phyloP scores from a whole-genome alignment of 2,113 vertebrate species.

The Prionailurus viverrinus region DNA sequence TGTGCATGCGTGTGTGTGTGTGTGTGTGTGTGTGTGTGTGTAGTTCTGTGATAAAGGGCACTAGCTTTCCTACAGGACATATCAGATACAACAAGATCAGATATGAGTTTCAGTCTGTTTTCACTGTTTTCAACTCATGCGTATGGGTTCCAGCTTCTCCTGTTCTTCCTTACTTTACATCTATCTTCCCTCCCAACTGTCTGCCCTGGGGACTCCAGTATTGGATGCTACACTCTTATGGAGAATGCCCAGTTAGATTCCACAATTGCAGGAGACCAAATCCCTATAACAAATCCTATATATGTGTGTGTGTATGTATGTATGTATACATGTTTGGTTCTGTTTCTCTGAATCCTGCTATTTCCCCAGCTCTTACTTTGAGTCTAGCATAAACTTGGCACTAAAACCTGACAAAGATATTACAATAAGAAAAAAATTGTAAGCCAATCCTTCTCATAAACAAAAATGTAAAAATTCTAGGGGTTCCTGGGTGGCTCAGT shows the following conservation, averaged over 20 bases:
- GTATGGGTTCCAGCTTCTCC: neutral
- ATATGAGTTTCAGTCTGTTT: neutral
- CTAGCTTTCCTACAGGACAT: neutral
- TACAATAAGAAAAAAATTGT: slow-evolving; percentile 11
- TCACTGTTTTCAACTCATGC: neutral
- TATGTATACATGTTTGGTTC: neutral
- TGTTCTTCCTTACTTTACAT: neutral
- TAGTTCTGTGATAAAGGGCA: neutral
- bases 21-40: neutral
- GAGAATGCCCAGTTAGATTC: neutral
- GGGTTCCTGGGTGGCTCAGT: too few relatives aligned
- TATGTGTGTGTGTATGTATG: neutral
- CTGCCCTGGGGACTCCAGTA: neutral
- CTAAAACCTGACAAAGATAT: neutral
- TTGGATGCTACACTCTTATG: neutral
- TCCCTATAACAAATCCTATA: neutral
- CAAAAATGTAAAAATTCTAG: neutral
- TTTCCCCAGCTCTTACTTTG: neutral
- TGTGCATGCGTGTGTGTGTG: neutral
- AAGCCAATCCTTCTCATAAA: neutral
- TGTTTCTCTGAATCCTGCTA: slow-evolving; percentile 31
- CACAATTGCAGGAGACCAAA: neutral
- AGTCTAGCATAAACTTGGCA: neutral
- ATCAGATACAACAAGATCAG: neutral
- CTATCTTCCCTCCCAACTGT: neutral